A percentile compares a stretch with the other conserved stretches of the same genome.
Conservation (phyloP, 2,113 vertebrate genomes). For the Eclectus roratus region DNA sequence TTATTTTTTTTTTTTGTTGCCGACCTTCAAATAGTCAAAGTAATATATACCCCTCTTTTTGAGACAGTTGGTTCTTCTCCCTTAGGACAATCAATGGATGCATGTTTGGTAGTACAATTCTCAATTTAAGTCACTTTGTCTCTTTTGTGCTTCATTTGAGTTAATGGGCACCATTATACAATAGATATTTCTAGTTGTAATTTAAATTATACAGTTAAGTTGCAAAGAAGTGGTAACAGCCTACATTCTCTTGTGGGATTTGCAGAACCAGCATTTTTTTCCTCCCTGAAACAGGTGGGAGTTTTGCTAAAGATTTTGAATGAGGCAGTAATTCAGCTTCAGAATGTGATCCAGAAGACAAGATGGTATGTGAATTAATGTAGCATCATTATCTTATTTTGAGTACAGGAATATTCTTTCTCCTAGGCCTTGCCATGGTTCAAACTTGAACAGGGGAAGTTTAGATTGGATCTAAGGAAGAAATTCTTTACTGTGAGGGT, state of each 20-base stretch:
- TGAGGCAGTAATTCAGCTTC: not conserved
- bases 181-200: not conserved
- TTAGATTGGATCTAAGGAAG: too few relatives aligned
- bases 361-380: not conserved
- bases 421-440: not conserved
- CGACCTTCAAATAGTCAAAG: not conserved
- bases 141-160: not conserved
- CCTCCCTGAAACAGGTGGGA: not conserved
- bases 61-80: not conserved
- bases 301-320: not conserved
- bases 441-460: too few relatives aligned
- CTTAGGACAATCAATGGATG: not conserved
- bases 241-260: not conserved
- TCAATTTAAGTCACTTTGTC: not conserved
- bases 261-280: not conserved
- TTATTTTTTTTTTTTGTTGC: not conserved
- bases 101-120: not conserved
- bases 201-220: not conserved
- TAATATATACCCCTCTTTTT: not conserved
- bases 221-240: not conserved
- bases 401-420: not conserved
- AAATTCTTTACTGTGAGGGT: too few relatives aligned
- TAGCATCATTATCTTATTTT: not conserved
- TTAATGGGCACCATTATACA: not conserved
- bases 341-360: not conserved